Base-by-base conservation (phyloP, 2,888 invertebrate genomes). In the Ellobium chinense region DNA sequence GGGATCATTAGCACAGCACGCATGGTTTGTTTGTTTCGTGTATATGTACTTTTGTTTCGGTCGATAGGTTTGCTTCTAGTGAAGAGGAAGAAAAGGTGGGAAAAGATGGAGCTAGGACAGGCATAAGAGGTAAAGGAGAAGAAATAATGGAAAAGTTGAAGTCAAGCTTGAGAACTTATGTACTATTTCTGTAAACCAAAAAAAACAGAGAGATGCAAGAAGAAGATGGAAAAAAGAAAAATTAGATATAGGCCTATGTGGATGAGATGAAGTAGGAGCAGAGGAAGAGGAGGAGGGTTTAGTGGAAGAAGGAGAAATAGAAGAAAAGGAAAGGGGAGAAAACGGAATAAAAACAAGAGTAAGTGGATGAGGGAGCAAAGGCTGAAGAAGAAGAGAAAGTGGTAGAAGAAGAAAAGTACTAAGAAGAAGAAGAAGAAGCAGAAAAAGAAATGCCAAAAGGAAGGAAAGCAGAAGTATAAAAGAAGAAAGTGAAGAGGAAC, bases 101-200 rank as follows among this genome's bases (percentile, higher is more conserved):
- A 70, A 46, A 60, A 60, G 37, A 69, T 58, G 46, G 60, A 70
- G 54, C 70, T 24, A 54, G 36, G 56, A 68, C 56, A 31, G 58
- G 37, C 31, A 29, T 69, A 27, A 60, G 37, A 54, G 60, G 56
- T 29, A 36, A 78, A 78, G 39, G 34, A 58, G 60, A 58, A 78
- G 58, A 78, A 70, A 39, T 12, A 70, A 46, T 70, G 34, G 78
- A 46, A 78, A 62, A 70, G 68, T n/a, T 31, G 12, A 21, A 68
- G 29, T 5, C 46, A 77, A 29, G 5, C 14, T 31, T 29, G 68
- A 46, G 56, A 9, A 27, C 7, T 29, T 3, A 60, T 12, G 18
- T 12, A 60, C 1, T 2, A 27, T 2, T 3, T 24, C 9, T 27
- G n/a, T 2, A 62, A 3, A 21, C 14, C 2, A 34, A 46, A 68